Base-by-base conservation (phyloP, 2,797 vertebrate genomes). In the Myotis pilosus region DNA sequence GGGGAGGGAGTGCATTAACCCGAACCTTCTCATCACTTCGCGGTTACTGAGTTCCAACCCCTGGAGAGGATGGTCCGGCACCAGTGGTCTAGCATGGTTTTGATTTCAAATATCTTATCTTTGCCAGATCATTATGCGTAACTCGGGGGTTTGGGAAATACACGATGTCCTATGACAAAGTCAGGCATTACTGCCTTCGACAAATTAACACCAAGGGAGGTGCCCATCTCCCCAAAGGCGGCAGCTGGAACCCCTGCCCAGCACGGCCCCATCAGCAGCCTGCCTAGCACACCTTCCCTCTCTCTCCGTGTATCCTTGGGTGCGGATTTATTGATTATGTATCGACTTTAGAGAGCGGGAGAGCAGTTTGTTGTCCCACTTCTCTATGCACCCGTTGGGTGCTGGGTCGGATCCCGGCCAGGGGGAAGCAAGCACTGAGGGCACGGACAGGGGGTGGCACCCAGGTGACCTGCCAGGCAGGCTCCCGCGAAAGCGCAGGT, bases 101-200 rank as follows among this genome's bases (percentile, higher is more conserved):
- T 33, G 3, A 53, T 57, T 82, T 91, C 28, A 89, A 89, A 25
- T 79, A 74, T 64, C 74, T 85, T 74, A 64, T 7, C 30, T 88
- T 38, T 33, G 22, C 55, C 79, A 71, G 71, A 60, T 41, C n/a
- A 25, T 5, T 53, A 55, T 6, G 5, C 10, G 1, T 83, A 91
- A 92, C 38, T 80, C 64, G 16, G 55, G 30, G 44, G 5, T 33
- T 47, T 79, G 33, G 83, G 89, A 95, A 92, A 72, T 41, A 90
- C 15, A 53, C 51, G 47, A 69, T 53, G 68, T 19, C 51, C 41
- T 13, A 15, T 41, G 69, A 81, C 47, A 69, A 76, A 94, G 36
- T 13, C 51, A 85, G 64, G 28, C 75, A 69, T 53, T 41, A 38
- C 16, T 83, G 49, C 41, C 53, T 93, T 93, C 68, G 49, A 79